Base-by-base conservation (phyloP, 2,113 vertebrate species). In the Nothocercus julius region DNA sequence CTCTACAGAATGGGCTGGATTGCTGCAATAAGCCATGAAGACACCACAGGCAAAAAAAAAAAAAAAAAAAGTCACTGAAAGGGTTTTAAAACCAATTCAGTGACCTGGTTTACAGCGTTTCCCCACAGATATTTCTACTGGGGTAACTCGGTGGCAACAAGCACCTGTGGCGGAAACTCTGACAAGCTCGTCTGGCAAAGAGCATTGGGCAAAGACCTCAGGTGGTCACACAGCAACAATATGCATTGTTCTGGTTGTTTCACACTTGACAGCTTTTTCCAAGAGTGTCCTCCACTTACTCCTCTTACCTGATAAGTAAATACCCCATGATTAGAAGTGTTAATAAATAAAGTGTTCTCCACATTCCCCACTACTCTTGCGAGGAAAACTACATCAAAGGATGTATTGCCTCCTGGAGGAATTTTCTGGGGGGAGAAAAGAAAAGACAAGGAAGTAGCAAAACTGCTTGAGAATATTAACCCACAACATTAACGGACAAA, bases 331-430 rank as follows among this genome's bases (percentile, higher is more conserved):
- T 99, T 99, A 90, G 99, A 99, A 92, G 99, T 99, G 94, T 99
- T 99, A 99, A 99, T 99, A 99, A 99, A 99, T 99, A 99, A 99
- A 97, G 99, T 99, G 97, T 99, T 99, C 98, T 99, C 99, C 98
- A 99, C 99, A 97, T 99, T 99, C 96, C 99, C 99, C 95, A 99
- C 99, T 96, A 99, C 98, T 98, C 99, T 98, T 89, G 99, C 99
- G 3, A 99, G 99, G 98, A 99, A 99, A 97, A 99, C 99, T 18
- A 99, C 99, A 98, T 99, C 99, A 75, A 99, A 99, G 17, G 99
- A 99, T 3, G 99, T 99, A 97, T 99, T 99, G 73, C 99, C 99
- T 98, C 99, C 99, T 79, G 99, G 99, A 95, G 99, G 98, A 96
- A 99, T 99, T 98, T 99, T 99, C 99, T 99, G 97, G 44, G 83